Evolutionary conservation across 1,140 invertebrate species (phyloP), one percentile per base, ranked within the genome.

Genomic region (Theocolax elegans): DNA sequence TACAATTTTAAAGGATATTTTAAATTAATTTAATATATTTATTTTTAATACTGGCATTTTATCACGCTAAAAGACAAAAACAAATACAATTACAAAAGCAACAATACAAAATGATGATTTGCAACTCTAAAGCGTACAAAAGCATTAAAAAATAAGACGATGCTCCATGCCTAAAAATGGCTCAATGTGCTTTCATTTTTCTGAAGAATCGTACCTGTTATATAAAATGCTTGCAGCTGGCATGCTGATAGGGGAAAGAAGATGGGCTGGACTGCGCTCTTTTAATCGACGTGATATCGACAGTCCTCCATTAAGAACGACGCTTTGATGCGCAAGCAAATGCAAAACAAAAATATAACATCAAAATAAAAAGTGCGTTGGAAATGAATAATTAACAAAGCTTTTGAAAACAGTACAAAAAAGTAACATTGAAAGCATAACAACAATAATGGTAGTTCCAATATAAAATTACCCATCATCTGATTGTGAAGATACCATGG

Each of bases 161-260:
- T 35, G 31, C 31, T 6, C 31, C 31, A 35, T 35, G n/a, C n/a
- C n/a, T 35, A 35, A 35, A 35, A 35, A 6, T 35, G 31, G 10
- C 31, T 35, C 31, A 35, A 6, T 35, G 31, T 35, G 4, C 10
- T 35, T 35, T 35, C 31, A 35, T 35, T 44, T 15, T 60, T 60
- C 17, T 25, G 40, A 13, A n/a, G 38, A 51, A 35, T 67, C 77
- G 58, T 92, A 94, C 92, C 92, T 93, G 89, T 88, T 90, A 82
- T 89, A 92, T 74, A 90, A 92, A 76, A 92, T 86, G 75, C 87
- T 89, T 81, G 90, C 85, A 75, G 79, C 86, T 77, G 92, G 90
- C 88, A 92, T 92, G 86, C 89, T 89, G 85, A 92, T 92, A 80
- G 91, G 91, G 80, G 91, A 90, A 75, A 92, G 88, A 83, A 90